Percentiles rank a stretch among this genome's conserved stretches.
phyloP scores from a whole-genome alignment of 2,888 invertebrate species.

The Zaprionus obscuricornis region DNA sequence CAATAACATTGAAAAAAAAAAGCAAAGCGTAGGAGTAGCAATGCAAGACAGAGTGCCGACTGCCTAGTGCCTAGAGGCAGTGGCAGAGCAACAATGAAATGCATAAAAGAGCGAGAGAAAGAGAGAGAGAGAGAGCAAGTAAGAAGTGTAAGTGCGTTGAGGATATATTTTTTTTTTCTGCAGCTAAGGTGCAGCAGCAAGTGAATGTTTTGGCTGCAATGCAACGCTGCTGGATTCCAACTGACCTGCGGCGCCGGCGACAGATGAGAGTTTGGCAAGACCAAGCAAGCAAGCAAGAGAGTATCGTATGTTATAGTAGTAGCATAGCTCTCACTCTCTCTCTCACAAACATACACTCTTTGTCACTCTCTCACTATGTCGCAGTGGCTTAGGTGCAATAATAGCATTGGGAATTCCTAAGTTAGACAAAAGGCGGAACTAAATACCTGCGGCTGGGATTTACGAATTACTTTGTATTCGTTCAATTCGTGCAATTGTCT shows the following conservation, averaged over 20 bases:
- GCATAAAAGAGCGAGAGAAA: constrained; percentile 26
- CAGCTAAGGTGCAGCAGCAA: constrained; percentile 18
- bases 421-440: constrained; percentile 76
- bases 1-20: too few relatives aligned
- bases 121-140: constrained; percentile 17
- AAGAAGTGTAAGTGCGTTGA: too few relatives aligned
- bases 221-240: constrained; percentile 54
- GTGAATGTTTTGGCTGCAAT: constrained; percentile 18
- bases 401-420: constrained; percentile 78
- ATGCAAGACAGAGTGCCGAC: background rate
- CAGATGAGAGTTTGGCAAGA: constrained; percentile 33
- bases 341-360: too few relatives aligned
- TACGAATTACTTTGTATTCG: constrained; percentile 65
- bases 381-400: constrained; percentile 74
- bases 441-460: constrained; percentile 78
- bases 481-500: background rate
- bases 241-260: constrained; percentile 79
- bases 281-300: constrained; percentile 18
- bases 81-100: constrained; percentile 24
- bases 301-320: background rate
- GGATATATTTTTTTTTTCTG: too few relatives aligned
- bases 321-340: too few relatives aligned
- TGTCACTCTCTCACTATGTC: constrained; percentile 11
- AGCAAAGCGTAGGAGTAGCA: too few relatives aligned
- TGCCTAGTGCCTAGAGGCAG: constrained; percentile 29